Evolutionary conservation across 2,797 vertebrate genomes (phyloP).

Genomic region (Poecilia gillii): DNA sequence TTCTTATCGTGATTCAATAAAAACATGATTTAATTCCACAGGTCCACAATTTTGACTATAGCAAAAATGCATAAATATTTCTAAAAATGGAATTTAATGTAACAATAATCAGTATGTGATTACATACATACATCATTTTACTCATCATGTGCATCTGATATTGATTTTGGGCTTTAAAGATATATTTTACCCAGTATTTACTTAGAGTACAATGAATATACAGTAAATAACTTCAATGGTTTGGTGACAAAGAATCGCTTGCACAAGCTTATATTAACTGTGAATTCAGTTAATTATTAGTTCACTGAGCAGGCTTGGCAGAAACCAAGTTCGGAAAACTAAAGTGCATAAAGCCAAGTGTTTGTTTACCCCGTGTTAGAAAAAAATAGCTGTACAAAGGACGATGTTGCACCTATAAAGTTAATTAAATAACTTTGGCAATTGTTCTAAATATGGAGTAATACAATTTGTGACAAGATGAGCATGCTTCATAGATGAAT

Average conservation of each 20-base stretch:
- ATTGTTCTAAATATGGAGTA: conserved; percentile 59
- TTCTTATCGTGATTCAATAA: conserved; percentile 46
- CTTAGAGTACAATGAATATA: neutral
- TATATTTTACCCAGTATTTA: neutral
- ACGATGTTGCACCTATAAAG: conserved; percentile 38
- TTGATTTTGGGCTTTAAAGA: neutral
- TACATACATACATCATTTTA: neutral
- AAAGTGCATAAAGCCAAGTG: neutral
- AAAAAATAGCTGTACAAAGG: conserved; percentile 14
- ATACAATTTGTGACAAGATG: conserved; percentile 59
- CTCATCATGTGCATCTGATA: neutral
- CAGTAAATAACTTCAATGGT: neutral
- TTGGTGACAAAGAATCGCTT: neutral
- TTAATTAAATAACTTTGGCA: conserved; percentile 56
- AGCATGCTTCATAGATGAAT: conserved; percentile 64
- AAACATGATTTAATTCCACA: conserved; percentile 74
- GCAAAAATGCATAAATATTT: neutral
- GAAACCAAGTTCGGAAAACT: neutral
- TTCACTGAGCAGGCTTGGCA: neutral
- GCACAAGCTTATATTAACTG: neutral
- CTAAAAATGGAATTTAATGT: neutral
- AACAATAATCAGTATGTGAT: neutral
- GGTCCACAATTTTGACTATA: conserved; percentile 70
- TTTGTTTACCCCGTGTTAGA: neutral
- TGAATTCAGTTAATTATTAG: neutral